Base-by-base conservation (phyloP, 2,797 vertebrate genomes). In the Sparidentex hasta region DNA sequence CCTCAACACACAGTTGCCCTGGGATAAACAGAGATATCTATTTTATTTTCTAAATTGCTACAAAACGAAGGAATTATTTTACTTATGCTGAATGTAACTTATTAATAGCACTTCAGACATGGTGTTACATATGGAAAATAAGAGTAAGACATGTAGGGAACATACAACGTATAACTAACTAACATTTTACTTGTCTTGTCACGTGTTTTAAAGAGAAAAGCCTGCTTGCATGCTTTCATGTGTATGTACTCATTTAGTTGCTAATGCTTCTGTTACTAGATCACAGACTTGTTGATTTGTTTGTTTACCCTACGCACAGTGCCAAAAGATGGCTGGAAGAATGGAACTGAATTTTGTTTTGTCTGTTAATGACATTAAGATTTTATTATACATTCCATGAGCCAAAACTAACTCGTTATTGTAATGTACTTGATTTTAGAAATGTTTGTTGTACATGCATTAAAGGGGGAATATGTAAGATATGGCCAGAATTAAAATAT, bases 31-130 rank as follows among this genome's bases (percentile, higher is more conserved):
- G 87, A 95, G 90, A 95, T 89, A 91, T 93, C 92, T 92, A 90
- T 93, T 95, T 94, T 95, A 94, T 94, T 94, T 93, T 91, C 85
- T 94, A 89, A 94, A 89, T 83, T 89, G 90, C 91, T 91, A 90
- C 87, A 92, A 91, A 94, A 94, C 48, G 84, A 71, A 92, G 83
- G 86, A 92, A 91, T 95, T 91, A 95, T 95, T 95, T 94, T 92
- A 94, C 90, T 86, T 92, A 92, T 86, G 82, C 90, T 91, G 89
- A 95, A 94, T 94, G 93, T 94, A 94, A 90, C 87, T 92, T 91
- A 91, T 91, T 93, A 89, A 90, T 92, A 91, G 83, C 83, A 87
- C 75, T 83, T 80, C 80, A 85, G 77, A 80, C 71, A 85, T 87
- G 85, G 71, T 79, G 81, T 92, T 90, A 74, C 82, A 78, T 82